These are phyloP conservation scores for Arizona elegans DNA, from an alignment of 2,113 vertebrate species.

Conservation along the genomic window DNA sequence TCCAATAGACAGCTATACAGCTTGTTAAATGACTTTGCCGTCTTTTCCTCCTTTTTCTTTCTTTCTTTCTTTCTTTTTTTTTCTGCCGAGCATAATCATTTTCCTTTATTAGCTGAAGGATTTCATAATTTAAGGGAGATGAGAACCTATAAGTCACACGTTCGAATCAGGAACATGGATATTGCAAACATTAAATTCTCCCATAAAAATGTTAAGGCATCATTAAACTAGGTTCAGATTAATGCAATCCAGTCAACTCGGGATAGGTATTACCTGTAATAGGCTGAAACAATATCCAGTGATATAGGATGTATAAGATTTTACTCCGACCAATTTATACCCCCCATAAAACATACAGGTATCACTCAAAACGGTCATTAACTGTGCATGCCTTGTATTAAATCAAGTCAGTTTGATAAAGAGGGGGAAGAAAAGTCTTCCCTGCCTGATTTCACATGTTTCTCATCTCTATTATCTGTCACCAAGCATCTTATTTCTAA, in stretches of 20 bases:
- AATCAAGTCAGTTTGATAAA: slow-evolving; percentile 66
- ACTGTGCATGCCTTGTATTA: slow-evolving; percentile 67
- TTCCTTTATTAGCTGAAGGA: slow-evolving; percentile 82
- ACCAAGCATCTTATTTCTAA: slow-evolving; percentile 57
- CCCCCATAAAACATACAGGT: slow-evolving; percentile 77
- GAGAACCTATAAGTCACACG: slow-evolving; percentile 82
- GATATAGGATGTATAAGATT: slow-evolving; percentile 74
- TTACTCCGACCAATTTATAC: slow-evolving; percentile 77
- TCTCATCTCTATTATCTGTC: slow-evolving; percentile 58
- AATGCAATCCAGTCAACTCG: slow-evolving; percentile 81
- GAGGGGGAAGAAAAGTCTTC: slow-evolving; percentile 40
- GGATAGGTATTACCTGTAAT: slow-evolving; percentile 76
- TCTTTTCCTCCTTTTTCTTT: slow-evolving; percentile 18
- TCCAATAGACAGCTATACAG: slow-evolving; percentile 79
- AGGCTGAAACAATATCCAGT: slow-evolving; percentile 77
- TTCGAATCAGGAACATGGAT: slow-evolving; percentile 81
- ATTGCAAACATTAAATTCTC: slow-evolving; percentile 82
- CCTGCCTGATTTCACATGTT: slow-evolving; percentile 42
- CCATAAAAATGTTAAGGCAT: slow-evolving; percentile 84
- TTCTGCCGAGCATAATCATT: slow-evolving; percentile 79
- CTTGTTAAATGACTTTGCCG: slow-evolving; percentile 81
- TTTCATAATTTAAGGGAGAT: slow-evolving; percentile 84
- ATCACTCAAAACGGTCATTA: slow-evolving; percentile 74
- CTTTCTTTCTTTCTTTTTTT: slow-evolving; percentile 6
- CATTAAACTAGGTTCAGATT: slow-evolving; percentile 83